Conservation (phyloP, 2,888 invertebrate species). For the Eurytoma adleriae region DNA sequence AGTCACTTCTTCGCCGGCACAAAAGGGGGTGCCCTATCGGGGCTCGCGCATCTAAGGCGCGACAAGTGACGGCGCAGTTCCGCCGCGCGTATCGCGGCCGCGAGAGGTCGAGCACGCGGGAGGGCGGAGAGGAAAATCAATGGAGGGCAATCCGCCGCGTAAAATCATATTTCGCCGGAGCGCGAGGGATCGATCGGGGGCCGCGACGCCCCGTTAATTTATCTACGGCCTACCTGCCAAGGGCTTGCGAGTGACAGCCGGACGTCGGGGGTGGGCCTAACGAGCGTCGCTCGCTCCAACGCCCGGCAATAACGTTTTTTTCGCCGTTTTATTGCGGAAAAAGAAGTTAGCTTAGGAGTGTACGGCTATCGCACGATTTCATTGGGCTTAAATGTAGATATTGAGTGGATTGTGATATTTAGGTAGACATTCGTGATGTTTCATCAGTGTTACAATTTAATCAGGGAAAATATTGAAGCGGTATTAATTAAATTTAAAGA, state of each 20-base stretch:
- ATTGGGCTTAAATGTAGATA: no score
- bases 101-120: neutral
- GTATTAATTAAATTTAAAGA: no score
- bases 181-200: neutral
- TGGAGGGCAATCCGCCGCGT: no score
- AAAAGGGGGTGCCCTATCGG: neutral
- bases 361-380: neutral
- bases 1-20: no score
- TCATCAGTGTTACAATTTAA: no score
- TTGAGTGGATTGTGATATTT: no score
- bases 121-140: neutral
- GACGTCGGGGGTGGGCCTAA: constrained; percentile 18
- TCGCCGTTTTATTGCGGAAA: neutral
- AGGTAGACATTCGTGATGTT: no score
- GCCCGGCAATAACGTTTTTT: no score
- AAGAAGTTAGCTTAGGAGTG: neutral
- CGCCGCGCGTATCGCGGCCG: no score
- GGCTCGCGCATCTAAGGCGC: neutral
- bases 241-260: constrained; percentile 31
- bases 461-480: no score
- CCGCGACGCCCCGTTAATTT: constrained; percentile 28
- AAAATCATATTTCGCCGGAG: neutral
- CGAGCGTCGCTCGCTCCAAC: neutral
- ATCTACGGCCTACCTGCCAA: constrained; percentile 17
- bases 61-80: no score